A percentile compares a stretch with the other conserved stretches of the same genome.
Evolutionary conservation across 2,888 invertebrate genomes (phyloP).

Genomic region (Dynastes tityus): DNA sequence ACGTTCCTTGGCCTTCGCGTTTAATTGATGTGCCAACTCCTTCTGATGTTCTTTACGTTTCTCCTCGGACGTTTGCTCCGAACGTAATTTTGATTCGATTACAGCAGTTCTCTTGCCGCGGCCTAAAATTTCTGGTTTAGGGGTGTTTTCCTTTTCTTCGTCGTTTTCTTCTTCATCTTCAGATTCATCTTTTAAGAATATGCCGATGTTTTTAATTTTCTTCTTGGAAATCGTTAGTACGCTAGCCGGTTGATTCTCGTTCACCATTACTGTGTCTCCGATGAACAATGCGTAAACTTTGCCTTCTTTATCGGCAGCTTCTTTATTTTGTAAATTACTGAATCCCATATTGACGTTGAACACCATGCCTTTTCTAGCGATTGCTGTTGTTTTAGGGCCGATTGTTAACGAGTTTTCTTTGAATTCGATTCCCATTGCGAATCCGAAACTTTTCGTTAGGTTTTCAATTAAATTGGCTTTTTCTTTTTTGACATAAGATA

Average conservation of each 20-base stretch:
- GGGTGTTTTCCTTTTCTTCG: conserved; percentile 83
- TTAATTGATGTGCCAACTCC: conserved; percentile 91
- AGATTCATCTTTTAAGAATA: conserved; percentile 93
- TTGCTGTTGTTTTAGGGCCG: conserved; percentile 88
- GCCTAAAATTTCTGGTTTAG: conserved; percentile 79
- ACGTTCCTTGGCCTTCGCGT: conserved; percentile 94
- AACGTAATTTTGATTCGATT: conserved; percentile 92
- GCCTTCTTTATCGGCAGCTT: conserved; percentile 88
- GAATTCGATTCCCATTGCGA: conserved; percentile 98
- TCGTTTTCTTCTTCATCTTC: conserved; percentile 87
- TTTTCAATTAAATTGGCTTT: conserved; percentile 89
- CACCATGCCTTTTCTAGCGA: conserved; percentile 92
- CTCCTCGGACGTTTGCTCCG: conserved; percentile 96
- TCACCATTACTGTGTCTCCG: conserved; percentile 97
- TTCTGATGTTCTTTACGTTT: conserved; percentile 97
- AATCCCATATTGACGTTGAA: conserved; percentile 97
- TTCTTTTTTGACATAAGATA: conserved; percentile 88
- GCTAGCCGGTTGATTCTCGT: conserved; percentile 87
- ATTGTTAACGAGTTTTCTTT: conserved; percentile 95
- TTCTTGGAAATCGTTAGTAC: conserved; percentile 94
- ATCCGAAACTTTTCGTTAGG: conserved; percentile 96
- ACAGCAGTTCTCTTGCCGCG: conserved; percentile 90
- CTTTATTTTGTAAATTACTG: conserved; percentile 86
- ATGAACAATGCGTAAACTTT: conserved; percentile 95
- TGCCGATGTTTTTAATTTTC: conserved; percentile 95